Percentiles rank a stretch among this genome's conserved stretches.
phyloP scores from a whole-genome alignment of 2,888 invertebrate species.

The Scaptomyza caliginosa region DNA sequence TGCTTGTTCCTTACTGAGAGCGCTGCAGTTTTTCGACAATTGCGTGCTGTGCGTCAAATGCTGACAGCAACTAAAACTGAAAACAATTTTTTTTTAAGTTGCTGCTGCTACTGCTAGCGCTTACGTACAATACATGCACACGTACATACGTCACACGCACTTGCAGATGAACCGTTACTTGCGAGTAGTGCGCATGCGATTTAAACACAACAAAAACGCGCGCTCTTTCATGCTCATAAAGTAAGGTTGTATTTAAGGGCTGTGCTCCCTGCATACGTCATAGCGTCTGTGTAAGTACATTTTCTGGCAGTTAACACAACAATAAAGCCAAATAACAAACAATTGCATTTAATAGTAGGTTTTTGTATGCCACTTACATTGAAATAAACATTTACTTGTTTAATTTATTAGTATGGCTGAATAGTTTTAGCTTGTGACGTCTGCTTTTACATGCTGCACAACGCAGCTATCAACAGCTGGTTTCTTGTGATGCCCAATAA shows the following conservation, averaged over 20 bases:
- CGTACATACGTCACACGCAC: constrained; percentile 8
- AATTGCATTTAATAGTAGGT: neutral
- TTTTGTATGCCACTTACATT: no score
- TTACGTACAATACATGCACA: constrained; percentile 40
- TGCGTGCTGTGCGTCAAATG: constrained; percentile 65
- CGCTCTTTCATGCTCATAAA: neutral
- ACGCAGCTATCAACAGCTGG: constrained; percentile 35
- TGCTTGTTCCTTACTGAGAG: constrained; percentile 14
- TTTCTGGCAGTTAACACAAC: neutral
- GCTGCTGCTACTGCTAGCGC: constrained; percentile 31
- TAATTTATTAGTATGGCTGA: neutral
- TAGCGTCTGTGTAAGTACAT: neutral
- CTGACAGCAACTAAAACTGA: constrained; percentile 69
- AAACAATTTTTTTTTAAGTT: constrained; percentile 61
- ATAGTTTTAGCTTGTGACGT: constrained; percentile 25
- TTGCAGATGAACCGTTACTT: constrained; percentile 40
- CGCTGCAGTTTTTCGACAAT: constrained; percentile 40
- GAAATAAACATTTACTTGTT: neutral
- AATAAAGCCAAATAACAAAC: neutral
- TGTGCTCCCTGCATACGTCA: neutral
- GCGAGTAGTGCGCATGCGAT: constrained; percentile 37
- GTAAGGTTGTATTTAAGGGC: constrained; percentile 9
- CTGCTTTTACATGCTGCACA: neutral
- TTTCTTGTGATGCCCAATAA: neutral
- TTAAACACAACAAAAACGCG: neutral